Percentiles rank a stretch among this genome's conserved stretches.
Conservation (phyloP, 2,888 invertebrate genomes). For the Stramonita haemastoma region DNA sequence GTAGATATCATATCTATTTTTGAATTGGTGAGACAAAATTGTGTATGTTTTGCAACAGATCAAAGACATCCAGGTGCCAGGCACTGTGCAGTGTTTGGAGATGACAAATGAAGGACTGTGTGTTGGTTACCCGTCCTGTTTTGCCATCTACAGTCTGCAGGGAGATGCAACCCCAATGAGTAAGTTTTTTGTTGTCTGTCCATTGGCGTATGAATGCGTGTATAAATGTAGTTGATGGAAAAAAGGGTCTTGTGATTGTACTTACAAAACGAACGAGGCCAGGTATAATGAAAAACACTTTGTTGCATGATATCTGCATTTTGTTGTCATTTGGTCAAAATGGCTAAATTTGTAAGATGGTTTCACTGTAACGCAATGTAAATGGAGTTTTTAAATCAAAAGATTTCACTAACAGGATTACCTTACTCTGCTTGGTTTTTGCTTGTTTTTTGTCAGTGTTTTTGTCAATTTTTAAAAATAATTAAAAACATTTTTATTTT, state of each 20-base stretch:
- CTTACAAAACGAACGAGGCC: no score
- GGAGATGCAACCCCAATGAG: conserved; percentile 82
- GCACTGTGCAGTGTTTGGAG: conserved; percentile 88
- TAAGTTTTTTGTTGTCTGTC: conserved; percentile 54
- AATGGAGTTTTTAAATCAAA: not conserved
- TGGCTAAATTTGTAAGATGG: no score
- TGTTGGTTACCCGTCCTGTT: conserved; percentile 95
- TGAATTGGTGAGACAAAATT: not conserved
- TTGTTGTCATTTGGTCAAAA: no score
- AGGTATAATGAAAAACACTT: no score
- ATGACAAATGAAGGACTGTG: conserved; percentile 89
- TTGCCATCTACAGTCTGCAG: conserved; percentile 92
- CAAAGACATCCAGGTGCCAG: conserved; percentile 90
- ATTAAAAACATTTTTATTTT: no score
- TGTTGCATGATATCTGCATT: no score
- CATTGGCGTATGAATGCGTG: not conserved
- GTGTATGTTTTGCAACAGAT: conserved; percentile 79
- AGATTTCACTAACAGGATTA: not conserved
- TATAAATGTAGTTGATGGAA: not conserved
- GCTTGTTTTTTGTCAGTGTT: no score
- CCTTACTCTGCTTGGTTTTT: no score
- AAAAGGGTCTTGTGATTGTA: not conserved
- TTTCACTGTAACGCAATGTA: no score
- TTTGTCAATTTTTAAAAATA: no score
- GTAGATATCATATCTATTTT: no score